Conservation (phyloP, 2,113 vertebrate genomes). For the Xiphophorus maculatus region DNA sequence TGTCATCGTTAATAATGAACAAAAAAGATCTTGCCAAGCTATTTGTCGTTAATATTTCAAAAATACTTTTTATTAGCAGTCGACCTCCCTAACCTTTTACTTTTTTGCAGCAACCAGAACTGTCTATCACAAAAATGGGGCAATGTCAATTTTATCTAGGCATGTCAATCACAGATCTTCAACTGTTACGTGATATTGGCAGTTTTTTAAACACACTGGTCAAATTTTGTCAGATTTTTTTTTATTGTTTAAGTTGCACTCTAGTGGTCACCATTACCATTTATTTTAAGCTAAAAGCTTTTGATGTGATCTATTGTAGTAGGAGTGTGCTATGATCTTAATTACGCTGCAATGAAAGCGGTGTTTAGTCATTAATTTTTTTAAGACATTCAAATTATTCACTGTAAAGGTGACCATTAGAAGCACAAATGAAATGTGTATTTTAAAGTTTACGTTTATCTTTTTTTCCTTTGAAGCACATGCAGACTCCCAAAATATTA, state of each 20-base stretch:
- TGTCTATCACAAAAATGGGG: constrained; percentile 10
- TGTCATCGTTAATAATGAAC: constrained; percentile 58
- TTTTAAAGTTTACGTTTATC: too few relatives aligned
- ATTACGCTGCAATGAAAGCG: constrained; percentile 9
- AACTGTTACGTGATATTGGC: constrained; percentile 2
- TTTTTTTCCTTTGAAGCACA: too few relatives aligned
- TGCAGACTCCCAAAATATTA: too few relatives aligned
- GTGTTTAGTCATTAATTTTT: constrained; percentile 7
- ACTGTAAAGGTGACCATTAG: not conserved
- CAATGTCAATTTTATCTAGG: constrained; percentile 18
- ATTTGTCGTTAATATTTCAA: constrained; percentile 65
- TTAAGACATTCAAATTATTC: not conserved
- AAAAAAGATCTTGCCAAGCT: constrained; percentile 36
- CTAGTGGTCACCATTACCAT: not conserved
- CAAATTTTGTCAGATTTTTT: too few relatives aligned
- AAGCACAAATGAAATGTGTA: too few relatives aligned
- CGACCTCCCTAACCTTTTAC: constrained; percentile 60
- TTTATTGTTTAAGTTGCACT: not conserved
- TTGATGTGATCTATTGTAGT: too few relatives aligned
- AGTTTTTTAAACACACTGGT: constrained; percentile 1
- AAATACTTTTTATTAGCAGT: constrained; percentile 44
- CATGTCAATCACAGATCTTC: constrained; percentile 5
- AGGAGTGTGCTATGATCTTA: not conserved
- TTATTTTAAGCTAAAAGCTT: too few relatives aligned
- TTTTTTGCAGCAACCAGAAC: constrained; percentile 17